phyloP scores from a whole-genome alignment of 2,888 invertebrate genomes.

The Pasiphila rectangulata region DNA sequence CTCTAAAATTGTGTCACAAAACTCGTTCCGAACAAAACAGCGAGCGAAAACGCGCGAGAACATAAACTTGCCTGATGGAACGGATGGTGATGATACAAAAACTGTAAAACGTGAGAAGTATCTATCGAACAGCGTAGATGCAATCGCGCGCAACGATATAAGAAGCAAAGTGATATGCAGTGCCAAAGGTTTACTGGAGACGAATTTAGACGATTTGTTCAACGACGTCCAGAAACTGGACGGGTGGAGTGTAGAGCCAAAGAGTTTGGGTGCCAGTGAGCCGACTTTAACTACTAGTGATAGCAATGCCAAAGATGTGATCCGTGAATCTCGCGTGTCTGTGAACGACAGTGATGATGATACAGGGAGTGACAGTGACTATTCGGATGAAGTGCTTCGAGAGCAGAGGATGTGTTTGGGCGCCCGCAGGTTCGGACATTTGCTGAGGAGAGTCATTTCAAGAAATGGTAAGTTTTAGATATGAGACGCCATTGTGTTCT shows the following conservation, averaged over 20 bases:
- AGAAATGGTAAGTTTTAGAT: conserved; percentile 65
- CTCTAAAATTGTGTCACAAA: conserved; percentile 51
- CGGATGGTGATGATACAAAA: conserved; percentile 47
- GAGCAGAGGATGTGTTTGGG: conserved; percentile 73
- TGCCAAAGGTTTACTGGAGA: conserved; percentile 80
- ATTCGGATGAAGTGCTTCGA: conserved; percentile 64
- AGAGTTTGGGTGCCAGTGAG: conserved; percentile 71
- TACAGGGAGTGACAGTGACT: conserved; percentile 68
- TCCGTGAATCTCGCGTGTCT: conserved; percentile 67
- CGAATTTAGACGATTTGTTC: conserved; percentile 75
- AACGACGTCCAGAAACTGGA: conserved; percentile 61
- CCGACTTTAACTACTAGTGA: conserved; percentile 63
- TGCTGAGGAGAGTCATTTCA: conserved; percentile 71
- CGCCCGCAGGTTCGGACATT: conserved; percentile 68
- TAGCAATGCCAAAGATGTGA: conserved; percentile 45
- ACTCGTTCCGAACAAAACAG: conserved; percentile 62
- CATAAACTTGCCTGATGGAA: conserved; percentile 47
- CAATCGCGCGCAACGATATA: conserved; percentile 62
- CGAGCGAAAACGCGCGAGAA: conserved; percentile 64
- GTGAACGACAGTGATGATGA: conserved; percentile 68
- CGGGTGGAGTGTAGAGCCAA: conserved; percentile 60
- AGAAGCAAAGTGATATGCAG: conserved; percentile 76
- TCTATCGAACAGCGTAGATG: conserved; percentile 69
- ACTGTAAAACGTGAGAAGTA: conserved; percentile 57
- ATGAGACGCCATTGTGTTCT: background rate